These are phyloP conservation scores for Trachelus iudaicus DNA, from an alignment of 2,888 invertebrate species.

Conservation along the genomic window DNA sequence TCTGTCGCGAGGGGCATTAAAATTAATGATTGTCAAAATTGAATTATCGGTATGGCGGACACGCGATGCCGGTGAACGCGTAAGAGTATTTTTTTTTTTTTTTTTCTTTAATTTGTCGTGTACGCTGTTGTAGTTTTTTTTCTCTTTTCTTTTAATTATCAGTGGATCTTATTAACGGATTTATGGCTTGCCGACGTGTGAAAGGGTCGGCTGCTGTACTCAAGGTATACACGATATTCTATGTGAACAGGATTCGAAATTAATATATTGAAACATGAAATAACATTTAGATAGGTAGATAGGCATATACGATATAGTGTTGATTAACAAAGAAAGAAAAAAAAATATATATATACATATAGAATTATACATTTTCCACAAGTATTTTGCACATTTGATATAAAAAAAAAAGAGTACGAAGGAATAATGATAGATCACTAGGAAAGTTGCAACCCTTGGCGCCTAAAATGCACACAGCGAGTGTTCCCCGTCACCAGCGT, in stretches of 20 bases:
- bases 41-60: no score
- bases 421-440: slow-evolving; percentile 26
- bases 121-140: no score
- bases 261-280: slow-evolving; percentile 57
- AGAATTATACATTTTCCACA: slow-evolving; percentile 58
- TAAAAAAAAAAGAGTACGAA: slow-evolving; percentile 36
- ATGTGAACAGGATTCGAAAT: slow-evolving; percentile 59
- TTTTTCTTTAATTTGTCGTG: no score
- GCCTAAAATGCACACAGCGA: slow-evolving; percentile 38
- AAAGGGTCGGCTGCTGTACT: slow-evolving; percentile 58
- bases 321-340: slow-evolving; percentile 50
- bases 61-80: no score
- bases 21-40: no score
- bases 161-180: slow-evolving; percentile 56
- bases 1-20: no score
- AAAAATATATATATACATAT: slow-evolving; percentile 40
- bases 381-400: slow-evolving; percentile 66
- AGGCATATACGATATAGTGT: slow-evolving; percentile 57
- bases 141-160: not conserved
- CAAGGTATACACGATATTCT: slow-evolving; percentile 55
- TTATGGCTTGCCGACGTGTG: slow-evolving; percentile 53
- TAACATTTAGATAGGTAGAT: slow-evolving; percentile 51
- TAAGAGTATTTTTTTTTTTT: no score
- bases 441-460: slow-evolving; percentile 40
- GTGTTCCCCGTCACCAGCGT: slow-evolving; percentile 46